Evolutionary conservation across 2,113 vertebrate genomes (phyloP).

Genomic region (Myiopsitta monachus): DNA sequence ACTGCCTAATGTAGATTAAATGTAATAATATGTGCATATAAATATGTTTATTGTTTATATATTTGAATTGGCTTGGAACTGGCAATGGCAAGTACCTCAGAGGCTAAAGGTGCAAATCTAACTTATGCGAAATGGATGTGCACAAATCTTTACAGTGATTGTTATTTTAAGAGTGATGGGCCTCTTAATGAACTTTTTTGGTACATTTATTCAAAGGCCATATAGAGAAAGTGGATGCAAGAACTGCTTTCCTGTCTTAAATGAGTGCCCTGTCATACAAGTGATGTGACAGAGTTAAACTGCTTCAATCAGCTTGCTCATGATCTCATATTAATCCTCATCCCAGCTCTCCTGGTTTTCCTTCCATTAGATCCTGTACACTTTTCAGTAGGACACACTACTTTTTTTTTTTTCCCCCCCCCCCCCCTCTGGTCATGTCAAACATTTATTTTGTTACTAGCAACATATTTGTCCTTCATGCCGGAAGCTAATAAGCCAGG

Average conservation of each 20-base stretch:
- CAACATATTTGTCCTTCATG: not conserved
- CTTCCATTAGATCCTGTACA: not conserved
- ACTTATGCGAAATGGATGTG: not conserved
- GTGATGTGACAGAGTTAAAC: not conserved
- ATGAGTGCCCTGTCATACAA: not conserved
- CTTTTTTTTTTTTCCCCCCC: rapidly evolving
- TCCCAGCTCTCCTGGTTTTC: not conserved
- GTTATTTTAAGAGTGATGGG: not conserved
- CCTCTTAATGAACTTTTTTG: not conserved
- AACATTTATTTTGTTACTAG: not conserved
- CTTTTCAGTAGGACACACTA: not conserved
- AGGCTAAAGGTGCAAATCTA: not conserved
- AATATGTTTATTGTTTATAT: not conserved
- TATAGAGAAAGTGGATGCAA: not conserved
- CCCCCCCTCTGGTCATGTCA: not conserved
- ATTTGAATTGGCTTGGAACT: not conserved
- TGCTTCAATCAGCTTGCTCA: not conserved
- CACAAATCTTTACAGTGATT: not conserved
- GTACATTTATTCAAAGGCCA: not conserved
- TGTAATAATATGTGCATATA: not conserved
- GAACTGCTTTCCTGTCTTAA: not conserved
- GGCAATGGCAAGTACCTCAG: not conserved
- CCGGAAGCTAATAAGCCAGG: not conserved
- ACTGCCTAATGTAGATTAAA: not conserved
- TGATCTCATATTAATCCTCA: not conserved